Conservation (phyloP, 2,888 invertebrate genomes). For the Phengaris arion region DNA sequence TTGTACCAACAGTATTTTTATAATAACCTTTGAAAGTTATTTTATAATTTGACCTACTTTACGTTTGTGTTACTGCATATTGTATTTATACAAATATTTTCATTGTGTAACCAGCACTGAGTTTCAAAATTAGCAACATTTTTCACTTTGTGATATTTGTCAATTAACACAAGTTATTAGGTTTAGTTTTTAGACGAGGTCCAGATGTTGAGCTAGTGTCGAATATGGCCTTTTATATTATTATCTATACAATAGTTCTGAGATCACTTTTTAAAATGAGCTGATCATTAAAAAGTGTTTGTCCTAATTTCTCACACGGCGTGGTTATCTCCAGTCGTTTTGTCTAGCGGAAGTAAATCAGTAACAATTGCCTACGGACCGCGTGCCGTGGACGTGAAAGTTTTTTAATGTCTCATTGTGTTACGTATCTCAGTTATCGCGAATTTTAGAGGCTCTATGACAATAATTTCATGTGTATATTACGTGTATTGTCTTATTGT, state of each 20-base stretch:
- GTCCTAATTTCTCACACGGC: slow-evolving; percentile 33
- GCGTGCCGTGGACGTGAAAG: slow-evolving; percentile 42
- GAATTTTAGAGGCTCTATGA: slow-evolving; percentile 36
- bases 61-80: slow-evolving; percentile 13
- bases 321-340: slow-evolving; percentile 33
- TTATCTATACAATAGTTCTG: too few relatives aligned
- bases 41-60: slow-evolving; percentile 11
- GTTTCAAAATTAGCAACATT: background rate
- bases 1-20: slow-evolving; percentile 18
- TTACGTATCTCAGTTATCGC: slow-evolving; percentile 38
- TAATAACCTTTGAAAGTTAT: background rate
- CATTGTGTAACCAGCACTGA: background rate
- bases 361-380: slow-evolving; percentile 33
- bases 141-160: background rate
- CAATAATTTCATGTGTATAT: slow-evolving; percentile 38
- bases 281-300: background rate
- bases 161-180: too few relatives aligned
- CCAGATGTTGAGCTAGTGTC: too few relatives aligned
- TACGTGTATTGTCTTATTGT: slow-evolving; percentile 32
- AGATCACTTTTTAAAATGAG: background rate
- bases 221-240: too few relatives aligned
- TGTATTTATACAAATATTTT: slow-evolving; percentile 5
- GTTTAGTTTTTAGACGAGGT: too few relatives aligned
- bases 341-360: slow-evolving; percentile 39
- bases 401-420: slow-evolving; percentile 40